Percentiles rank a stretch among this genome's conserved stretches.
phyloP scores from a whole-genome alignment of 2,797 vertebrate species.

The Scolopax rusticola region DNA sequence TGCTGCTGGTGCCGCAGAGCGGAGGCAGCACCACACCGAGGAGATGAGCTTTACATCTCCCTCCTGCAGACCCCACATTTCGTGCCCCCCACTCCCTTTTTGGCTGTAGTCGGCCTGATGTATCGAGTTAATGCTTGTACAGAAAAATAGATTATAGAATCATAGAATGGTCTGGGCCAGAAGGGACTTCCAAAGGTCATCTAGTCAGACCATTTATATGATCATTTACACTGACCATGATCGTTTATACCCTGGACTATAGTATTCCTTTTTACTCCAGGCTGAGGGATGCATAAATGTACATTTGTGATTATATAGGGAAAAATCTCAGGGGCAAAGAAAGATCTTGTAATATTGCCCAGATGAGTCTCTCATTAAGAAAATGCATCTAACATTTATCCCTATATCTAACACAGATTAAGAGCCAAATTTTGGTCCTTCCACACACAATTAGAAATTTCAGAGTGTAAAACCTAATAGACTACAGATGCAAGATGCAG shows the following conservation, averaged over 20 bases:
- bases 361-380: not conserved
- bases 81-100: accelerated
- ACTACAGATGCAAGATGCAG: too few relatives aligned
- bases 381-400: not conserved
- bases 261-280: not conserved
- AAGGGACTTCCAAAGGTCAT: too few relatives aligned
- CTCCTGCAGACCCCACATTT: accelerated
- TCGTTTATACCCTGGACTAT: not conserved
- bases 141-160: not conserved
- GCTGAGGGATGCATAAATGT: not conserved
- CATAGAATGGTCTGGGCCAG: too few relatives aligned
- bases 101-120: not conserved
- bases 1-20: not conserved
- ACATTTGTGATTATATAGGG: not conserved
- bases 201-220: too few relatives aligned
- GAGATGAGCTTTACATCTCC: not conserved
- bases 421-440: too few relatives aligned
- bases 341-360: not conserved
- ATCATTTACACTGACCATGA: not conserved
- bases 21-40: accelerated
- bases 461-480: too few relatives aligned
- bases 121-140: accelerated
- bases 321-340: not conserved
- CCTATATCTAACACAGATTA: not conserved
- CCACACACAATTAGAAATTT: too few relatives aligned